Evolutionary conservation across 2,888 invertebrate genomes (phyloP), one percentile per base, ranked within the genome.

Genomic region (Anarsia innoxiella): DNA sequence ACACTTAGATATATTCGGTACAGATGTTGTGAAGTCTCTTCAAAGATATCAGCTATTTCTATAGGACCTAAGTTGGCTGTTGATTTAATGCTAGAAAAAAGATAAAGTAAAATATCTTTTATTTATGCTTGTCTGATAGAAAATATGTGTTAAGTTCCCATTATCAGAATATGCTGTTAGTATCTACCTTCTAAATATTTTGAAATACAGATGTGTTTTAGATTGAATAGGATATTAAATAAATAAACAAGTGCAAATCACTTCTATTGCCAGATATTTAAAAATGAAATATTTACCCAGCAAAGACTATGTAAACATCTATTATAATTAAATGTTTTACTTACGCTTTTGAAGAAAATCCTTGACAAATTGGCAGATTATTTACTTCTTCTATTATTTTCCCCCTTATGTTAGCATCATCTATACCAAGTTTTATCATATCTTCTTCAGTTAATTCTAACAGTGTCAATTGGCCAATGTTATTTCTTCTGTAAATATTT

Each of bases 391-490:
- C 53, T 9, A 80, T 49, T 23, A 86, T 59, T 48, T 70, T 70
- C 12, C 48, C 49, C 53, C 85, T 66, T 23, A 80, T 59, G 27
- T 58, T 46, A 29, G 53, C 45, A 51, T 80, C 68, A 46, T 76
- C 73, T 25, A 86, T 61, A 37, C 84, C 85, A 36, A 86, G 54
- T 46, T 67, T 75, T 5, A 60, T 47, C 12, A 86, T 60, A 54
- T 86, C 85, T 53, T 78, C 80, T 38, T 84, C 74, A 23, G 68
- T 61, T 39, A 86, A 51, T 56, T 82, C 78, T 37, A 72, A 55
- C 29, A 85, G 53, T 25, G 79, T 79, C 36, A 64, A 66, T 49
- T 83, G 80, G 1, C 82, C 79, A 52, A 85, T 80, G 44, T 83
- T 75, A 26, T 68, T 57, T 51, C 72, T 70, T 45, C 84, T 85